Conservation (phyloP, 2,113 vertebrate genomes). For the Corvus hawaiiensis region DNA sequence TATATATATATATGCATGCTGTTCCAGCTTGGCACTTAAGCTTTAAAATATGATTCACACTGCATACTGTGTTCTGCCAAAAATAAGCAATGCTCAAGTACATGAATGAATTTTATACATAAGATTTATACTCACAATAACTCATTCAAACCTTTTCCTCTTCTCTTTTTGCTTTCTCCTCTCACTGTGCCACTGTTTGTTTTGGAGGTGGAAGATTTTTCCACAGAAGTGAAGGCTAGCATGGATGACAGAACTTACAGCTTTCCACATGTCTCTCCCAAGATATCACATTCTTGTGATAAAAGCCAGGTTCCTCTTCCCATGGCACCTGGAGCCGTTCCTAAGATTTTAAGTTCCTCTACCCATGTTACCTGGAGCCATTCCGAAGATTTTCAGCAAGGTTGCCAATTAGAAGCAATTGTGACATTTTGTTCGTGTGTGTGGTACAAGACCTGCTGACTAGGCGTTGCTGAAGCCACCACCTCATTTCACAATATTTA, state of each 20-base stretch:
- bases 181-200: background rate
- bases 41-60: background rate
- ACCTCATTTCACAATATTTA: background rate
- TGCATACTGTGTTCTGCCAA: background rate
- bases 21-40: background rate
- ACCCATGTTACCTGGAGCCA: background rate
- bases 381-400: background rate
- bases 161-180: background rate
- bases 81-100: background rate
- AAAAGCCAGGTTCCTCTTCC: background rate
- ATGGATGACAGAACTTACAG: background rate
- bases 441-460: background rate
- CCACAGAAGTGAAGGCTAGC: background rate
- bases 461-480: background rate
- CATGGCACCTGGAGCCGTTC: background rate
- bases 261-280: background rate
- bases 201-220: background rate
- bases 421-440: background rate
- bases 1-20: background rate
- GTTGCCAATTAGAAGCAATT: background rate
- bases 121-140: background rate
- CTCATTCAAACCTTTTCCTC: background rate
- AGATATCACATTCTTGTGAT: background rate
- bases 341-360: background rate
- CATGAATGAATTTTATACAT: background rate